Evolutionary conservation across 2,113 vertebrate genomes (phyloP).

Genomic region (Gyps fulvus): DNA sequence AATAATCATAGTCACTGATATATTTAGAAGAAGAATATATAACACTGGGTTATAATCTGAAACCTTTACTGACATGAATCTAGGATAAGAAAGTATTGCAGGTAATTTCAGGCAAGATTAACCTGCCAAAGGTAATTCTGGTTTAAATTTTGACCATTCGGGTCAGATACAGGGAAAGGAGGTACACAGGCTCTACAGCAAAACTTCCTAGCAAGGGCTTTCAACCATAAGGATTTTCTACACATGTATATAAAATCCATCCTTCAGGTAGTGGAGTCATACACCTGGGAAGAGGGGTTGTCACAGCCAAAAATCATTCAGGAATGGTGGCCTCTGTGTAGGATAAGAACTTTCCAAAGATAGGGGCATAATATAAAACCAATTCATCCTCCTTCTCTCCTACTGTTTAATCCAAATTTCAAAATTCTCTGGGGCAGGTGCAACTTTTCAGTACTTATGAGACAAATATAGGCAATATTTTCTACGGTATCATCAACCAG

Average conservation of each 20-base stretch:
- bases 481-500: neutral
- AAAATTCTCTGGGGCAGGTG: neutral
- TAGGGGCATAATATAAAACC: neutral
- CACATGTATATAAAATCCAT: neutral
- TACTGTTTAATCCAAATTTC: neutral
- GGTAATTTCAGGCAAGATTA: neutral
- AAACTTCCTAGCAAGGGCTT: neutral
- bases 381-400: neutral
- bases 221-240: neutral
- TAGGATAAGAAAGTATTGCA: neutral
- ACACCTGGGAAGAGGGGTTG: neutral
- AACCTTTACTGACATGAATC: neutral
- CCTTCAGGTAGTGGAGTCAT: neutral
- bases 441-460: neutral
- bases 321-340: neutral
- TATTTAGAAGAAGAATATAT: neutral
- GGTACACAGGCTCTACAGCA: neutral
- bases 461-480: neutral
- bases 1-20: neutral
- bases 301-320: neutral
- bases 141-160: neutral
- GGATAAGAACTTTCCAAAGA: neutral
- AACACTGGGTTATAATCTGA: neutral
- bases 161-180: neutral
- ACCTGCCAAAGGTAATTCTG: neutral